Percentiles rank a stretch among this genome's conserved stretches.
phyloP scores from a whole-genome alignment of 2,113 vertebrate species.

The Mormyrus iriodes region DNA sequence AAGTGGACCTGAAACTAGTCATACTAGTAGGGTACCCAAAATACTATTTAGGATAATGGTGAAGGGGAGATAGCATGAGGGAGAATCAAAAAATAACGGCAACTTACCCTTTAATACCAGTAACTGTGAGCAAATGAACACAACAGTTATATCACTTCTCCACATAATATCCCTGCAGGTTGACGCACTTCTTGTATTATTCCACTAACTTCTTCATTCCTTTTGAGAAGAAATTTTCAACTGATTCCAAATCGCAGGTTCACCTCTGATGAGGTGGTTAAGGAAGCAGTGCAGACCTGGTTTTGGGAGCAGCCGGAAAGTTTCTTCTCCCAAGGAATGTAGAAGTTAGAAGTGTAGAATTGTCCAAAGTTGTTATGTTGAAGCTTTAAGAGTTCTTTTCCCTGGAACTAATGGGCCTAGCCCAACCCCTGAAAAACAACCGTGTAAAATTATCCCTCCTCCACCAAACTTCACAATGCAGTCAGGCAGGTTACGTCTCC shows the following conservation, averaged over 20 bases:
- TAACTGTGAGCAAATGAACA: neutral
- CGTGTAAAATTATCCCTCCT: no score
- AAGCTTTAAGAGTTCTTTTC: no score
- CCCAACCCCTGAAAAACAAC: no score
- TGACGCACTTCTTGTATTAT: neutral
- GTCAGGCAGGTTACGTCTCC: no score
- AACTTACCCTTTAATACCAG: neutral
- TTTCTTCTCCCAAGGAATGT: neutral
- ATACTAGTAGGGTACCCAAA: neutral
- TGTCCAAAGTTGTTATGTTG: no score
- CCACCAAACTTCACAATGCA: no score
- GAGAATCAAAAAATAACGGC: neutral
- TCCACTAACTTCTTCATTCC: neutral
- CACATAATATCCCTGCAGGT: neutral
- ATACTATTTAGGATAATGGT: neutral
- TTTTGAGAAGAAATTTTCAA: neutral
- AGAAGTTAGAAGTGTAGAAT: neutral
- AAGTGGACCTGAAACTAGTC: neutral
- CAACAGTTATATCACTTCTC: neutral
- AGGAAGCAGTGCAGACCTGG: neutral
- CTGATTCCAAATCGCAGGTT: neutral
- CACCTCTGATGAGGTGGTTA: neutral
- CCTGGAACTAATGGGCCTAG: no score
- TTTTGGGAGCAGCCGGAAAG: neutral
- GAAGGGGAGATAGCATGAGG: neutral